Percentiles rank a stretch among this genome's conserved stretches.
Evolutionary conservation across 2,797 vertebrate genomes (phyloP).

Genomic region (Myioborus miniatus): DNA sequence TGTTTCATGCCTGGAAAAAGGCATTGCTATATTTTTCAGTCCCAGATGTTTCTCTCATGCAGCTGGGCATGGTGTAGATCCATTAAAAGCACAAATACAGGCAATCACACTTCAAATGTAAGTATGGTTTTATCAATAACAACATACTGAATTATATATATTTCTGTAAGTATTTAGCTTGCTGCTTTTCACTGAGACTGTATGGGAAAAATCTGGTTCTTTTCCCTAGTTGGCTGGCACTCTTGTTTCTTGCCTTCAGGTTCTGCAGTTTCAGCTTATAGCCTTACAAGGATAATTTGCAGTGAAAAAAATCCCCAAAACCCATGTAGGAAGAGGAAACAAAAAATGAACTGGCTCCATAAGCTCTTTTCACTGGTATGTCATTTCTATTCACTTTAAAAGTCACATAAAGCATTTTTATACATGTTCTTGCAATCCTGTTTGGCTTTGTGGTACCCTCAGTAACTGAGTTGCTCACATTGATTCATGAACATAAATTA

Average conservation of each 20-base stretch:
- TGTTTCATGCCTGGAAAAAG: background rate
- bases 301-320: background rate
- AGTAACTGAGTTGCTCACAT: background rate
- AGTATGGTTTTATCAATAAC: background rate
- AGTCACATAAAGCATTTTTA: background rate
- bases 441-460: background rate
- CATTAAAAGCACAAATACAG: background rate
- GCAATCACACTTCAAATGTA: background rate
- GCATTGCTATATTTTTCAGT: background rate
- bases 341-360: background rate
- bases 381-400: background rate
- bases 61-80: background rate
- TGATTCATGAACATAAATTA: background rate
- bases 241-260: background rate
- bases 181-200: background rate
- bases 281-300: background rate
- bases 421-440: background rate
- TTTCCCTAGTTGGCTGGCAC: background rate
- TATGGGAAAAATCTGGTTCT: background rate
- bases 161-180: background rate
- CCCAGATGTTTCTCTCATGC: background rate
- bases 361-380: background rate
- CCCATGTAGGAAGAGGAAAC: fast-evolving
- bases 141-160: background rate
- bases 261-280: background rate